These are phyloP conservation scores for Suillia variegata DNA, from an alignment of 2,888 invertebrate species.

Conservation along the genomic window DNA sequence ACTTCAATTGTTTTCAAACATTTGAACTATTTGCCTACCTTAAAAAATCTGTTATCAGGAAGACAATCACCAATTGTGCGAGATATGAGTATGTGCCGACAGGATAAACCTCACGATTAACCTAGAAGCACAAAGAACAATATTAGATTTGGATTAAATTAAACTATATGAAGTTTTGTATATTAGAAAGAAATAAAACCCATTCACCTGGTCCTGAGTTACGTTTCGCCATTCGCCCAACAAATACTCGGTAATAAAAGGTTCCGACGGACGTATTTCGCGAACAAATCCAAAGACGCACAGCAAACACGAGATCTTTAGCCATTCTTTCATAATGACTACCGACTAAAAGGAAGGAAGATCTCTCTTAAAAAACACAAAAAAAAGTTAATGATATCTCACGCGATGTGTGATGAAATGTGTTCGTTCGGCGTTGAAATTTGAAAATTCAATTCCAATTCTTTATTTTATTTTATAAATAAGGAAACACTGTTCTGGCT, in stretches of 20 bases:
- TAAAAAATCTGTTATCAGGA: slow-evolving; percentile 81
- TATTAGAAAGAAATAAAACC: slow-evolving; percentile 8
- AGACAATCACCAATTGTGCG: slow-evolving; percentile 74
- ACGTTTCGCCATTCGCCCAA: slow-evolving; percentile 79
- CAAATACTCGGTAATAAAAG: slow-evolving; percentile 81
- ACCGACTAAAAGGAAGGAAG: too few relatives aligned
- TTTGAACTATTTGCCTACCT: too few relatives aligned
- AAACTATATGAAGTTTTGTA: too few relatives aligned
- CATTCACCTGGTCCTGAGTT: slow-evolving; percentile 64
- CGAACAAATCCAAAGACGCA: slow-evolving; percentile 82
- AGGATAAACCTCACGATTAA: slow-evolving; percentile 83
- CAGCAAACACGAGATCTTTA: slow-evolving; percentile 72
- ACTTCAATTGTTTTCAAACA: too few relatives aligned
- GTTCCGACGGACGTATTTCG: slow-evolving; percentile 86
- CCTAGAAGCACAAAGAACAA: slow-evolving; percentile 54
- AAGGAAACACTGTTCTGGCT: too few relatives aligned
- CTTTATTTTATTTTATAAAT: too few relatives aligned
- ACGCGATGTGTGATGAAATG: too few relatives aligned
- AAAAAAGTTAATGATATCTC: too few relatives aligned
- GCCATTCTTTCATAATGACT: slow-evolving; percentile 66
- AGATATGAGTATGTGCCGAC: slow-evolving; percentile 85
- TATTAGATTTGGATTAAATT: not conserved
- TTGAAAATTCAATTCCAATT: too few relatives aligned
- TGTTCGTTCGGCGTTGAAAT: too few relatives aligned
- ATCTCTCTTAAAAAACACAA: too few relatives aligned